A percentile compares a stretch with the other conserved stretches of the same genome.
Conservation (phyloP, 2,888 invertebrate genomes). For the Caradrina kadenii region DNA sequence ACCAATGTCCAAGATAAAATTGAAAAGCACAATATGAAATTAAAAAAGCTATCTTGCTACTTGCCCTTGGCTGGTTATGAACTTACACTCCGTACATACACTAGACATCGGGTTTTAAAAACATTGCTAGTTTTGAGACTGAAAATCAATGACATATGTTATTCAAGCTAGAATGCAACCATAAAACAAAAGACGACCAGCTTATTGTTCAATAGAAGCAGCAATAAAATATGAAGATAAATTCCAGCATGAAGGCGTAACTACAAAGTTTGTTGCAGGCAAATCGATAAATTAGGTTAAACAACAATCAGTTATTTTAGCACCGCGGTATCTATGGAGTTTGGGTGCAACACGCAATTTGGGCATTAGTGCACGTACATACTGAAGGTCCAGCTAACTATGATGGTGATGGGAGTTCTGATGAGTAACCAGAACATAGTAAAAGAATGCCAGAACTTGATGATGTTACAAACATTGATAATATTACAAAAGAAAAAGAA, state of each 20-base stretch:
- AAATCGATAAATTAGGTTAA: slow-evolving; percentile 69
- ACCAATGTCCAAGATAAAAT: no score
- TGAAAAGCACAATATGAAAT: no score
- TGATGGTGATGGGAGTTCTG: background rate
- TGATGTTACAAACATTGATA: background rate
- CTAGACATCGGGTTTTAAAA: no score
- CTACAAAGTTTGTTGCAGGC: slow-evolving; percentile 60
- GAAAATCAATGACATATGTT: no score
- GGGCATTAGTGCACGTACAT: slow-evolving; percentile 70
- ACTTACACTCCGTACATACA: no score
- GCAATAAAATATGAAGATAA: slow-evolving; percentile 46
- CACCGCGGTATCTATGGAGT: slow-evolving; percentile 62
- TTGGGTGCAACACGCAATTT: slow-evolving; percentile 69
- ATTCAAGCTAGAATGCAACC: background rate
- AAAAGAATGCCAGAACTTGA: background rate
- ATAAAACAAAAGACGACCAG: background rate
- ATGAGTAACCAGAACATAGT: background rate
- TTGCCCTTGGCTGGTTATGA: no score
- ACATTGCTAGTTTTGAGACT: no score
- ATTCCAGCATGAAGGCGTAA: slow-evolving; percentile 39
- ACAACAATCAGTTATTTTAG: slow-evolving; percentile 73
- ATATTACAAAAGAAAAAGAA: background rate
- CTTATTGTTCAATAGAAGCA: background rate
- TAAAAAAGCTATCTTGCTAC: no score
- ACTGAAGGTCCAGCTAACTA: background rate